Percentiles rank a stretch among this genome's conserved stretches.
Conservation (phyloP, 2,113 vertebrate species). For the Mormyrus lacerda region DNA sequence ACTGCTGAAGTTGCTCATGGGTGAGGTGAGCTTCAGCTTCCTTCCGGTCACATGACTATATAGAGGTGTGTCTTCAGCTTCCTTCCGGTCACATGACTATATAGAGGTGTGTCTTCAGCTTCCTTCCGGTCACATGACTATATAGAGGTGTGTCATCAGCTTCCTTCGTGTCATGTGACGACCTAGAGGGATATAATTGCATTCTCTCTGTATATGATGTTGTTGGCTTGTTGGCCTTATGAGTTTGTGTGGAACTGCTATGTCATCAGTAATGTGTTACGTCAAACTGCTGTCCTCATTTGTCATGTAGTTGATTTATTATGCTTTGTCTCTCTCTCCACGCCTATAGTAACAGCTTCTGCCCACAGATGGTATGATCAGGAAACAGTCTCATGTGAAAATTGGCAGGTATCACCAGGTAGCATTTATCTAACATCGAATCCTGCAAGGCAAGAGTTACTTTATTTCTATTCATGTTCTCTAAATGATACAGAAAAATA, state of each 20-base stretch:
- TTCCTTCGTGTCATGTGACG: neutral
- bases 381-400: constrained; percentile 96
- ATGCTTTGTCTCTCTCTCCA: neutral
- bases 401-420: constrained; percentile 95
- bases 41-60: neutral
- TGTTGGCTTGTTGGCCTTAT: neutral
- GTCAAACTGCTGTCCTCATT: neutral
- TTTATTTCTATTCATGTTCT: neutral
- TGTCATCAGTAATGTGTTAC: neutral
- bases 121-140: neutral
- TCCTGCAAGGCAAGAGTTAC: neutral
- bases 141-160: neutral
- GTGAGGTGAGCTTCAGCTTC: constrained; percentile 69
- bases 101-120: neutral
- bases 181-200: neutral
- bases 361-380: constrained; percentile 93
- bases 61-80: neutral
- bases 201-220: neutral
- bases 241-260: neutral
- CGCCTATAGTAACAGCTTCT: constrained; percentile 63
- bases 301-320: neutral
- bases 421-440: constrained; percentile 18
- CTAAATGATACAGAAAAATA: neutral
- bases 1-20: constrained; percentile 86
- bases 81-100: neutral